Conservation (phyloP, 2,888 invertebrate species). For the Dasysyrphus albostriatus region DNA sequence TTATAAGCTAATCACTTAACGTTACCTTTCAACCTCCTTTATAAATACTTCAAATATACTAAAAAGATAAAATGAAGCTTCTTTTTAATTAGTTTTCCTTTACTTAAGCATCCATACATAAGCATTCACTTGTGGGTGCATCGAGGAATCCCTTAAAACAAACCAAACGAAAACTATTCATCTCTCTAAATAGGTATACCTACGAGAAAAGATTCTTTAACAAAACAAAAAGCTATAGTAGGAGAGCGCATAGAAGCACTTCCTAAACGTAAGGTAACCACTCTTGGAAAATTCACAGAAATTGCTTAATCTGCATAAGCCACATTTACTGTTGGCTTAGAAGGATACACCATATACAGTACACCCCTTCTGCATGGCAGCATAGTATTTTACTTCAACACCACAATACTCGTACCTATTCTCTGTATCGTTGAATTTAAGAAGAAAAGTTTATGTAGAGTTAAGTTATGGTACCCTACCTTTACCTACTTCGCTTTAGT, state of each 20-base stretch:
- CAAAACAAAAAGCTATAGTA: slow-evolving; percentile 4
- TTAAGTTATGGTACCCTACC: background rate
- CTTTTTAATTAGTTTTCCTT: slow-evolving; percentile 63
- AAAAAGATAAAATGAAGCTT: slow-evolving; percentile 38
- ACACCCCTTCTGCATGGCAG: background rate
- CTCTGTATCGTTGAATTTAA: background rate
- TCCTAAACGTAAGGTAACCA: slow-evolving; percentile 17
- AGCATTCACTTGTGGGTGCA: slow-evolving; percentile 41
- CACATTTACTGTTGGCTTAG: slow-evolving; percentile 48
- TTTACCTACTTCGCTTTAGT: background rate
- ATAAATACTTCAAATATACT: background rate
- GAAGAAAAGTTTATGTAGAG: slow-evolving; percentile 22
- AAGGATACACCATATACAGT: slow-evolving; percentile 5
- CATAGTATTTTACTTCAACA: slow-evolving; percentile 26
- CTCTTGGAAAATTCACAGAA: slow-evolving; percentile 25
- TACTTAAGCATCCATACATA: slow-evolving; percentile 21
- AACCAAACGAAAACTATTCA: slow-evolving; percentile 58
- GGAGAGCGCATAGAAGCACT: background rate
- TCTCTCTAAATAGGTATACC: slow-evolving; percentile 8
- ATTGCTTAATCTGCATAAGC: slow-evolving; percentile 63
- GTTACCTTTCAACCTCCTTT: background rate
- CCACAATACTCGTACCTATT: slow-evolving; percentile 21
- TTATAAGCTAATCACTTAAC: background rate
- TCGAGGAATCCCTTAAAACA: slow-evolving; percentile 39
- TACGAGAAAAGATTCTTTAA: slow-evolving; percentile 18